Evolutionary conservation across 2,888 invertebrate species (phyloP), one percentile per base, ranked within the genome.

Genomic region (Orthonevra nobilis): DNA sequence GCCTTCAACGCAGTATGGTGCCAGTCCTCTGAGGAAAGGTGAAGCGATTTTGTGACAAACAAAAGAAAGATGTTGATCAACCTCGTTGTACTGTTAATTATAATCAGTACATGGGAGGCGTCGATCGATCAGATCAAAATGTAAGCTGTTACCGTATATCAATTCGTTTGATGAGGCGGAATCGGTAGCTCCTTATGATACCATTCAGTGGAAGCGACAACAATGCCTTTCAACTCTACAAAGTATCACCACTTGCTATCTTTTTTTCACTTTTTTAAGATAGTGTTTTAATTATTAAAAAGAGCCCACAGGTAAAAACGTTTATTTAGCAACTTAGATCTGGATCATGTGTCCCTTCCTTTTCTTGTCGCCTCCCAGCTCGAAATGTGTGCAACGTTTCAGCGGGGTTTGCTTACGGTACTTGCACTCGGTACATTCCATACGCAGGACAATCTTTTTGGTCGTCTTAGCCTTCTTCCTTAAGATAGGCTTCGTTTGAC

Each of bases 401-500:
- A 99, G 92, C 6, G 98, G 95, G 58, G 98, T 93, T 90, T 99
- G 98, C 90, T 98, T 98, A 86, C 98, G 94, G 91, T 94, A 97
- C 89, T 99, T 99, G 92, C 99, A 99, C 87, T 97, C 97, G 0
- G 96, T 94, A 88, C 99, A 99, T 90, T 99, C 99, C 95, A 99
- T 96, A 90, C 99, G 95, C 86, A 99, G 91, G 61, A 99, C 99
- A 91, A 99, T 99, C 91, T 99, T 99, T 92, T 99, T 99, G 81
- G 99, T 99, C 68, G 99, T 99, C 92, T 99, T 99, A 60, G 99
- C 99, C 96, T 99, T 99, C 92, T 99, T 99, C 87, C 98, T 94
- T 94, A 99, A 99, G 90, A 99, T 98, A 85, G 99, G 99, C 90
- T 99, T 99, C 23, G 99, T 98, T 90, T 99, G 99, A 89, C 99